Evolutionary conservation across 37 sponge, comb jelly and placozoan genomes (phyloP).

Genomic region (Chondrosia reniformis): DNA sequence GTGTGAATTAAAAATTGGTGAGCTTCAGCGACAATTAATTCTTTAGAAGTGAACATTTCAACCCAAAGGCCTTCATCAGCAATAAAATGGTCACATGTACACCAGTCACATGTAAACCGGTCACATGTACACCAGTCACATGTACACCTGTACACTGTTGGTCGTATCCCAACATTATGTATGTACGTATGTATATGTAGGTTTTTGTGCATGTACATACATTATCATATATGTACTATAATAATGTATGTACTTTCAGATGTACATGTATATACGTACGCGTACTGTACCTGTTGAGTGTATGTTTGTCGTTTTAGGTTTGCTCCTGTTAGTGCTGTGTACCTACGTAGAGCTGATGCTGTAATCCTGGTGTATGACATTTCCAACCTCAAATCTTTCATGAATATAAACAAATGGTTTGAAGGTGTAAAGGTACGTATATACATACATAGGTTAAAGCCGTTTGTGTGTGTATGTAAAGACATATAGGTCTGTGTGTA

Average conservation of each 20-base stretch:
- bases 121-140: not conserved
- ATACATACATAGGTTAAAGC: not conserved
- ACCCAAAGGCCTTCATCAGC: too few species aligned
- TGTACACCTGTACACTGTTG: not conserved
- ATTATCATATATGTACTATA: not conserved
- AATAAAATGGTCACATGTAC: not conserved
- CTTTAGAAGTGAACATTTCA: too few species aligned
- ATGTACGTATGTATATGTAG: not conserved
- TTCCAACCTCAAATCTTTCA: not conserved
- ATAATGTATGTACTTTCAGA: not conserved
- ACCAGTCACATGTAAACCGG: not conserved
- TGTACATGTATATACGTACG: not conserved
- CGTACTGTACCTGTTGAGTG: not conserved
- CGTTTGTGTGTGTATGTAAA: not conserved
- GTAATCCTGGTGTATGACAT: not conserved
- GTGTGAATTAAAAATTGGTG: too few species aligned
- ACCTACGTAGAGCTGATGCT: conserved; percentile 15
- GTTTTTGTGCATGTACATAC: not conserved
- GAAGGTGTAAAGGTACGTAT: not conserved
- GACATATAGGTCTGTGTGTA: not conserved
- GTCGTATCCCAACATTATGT: not conserved
- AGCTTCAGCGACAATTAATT: too few species aligned
- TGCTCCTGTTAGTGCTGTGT: conserved; percentile 8
- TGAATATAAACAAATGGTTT: conserved; percentile 4
- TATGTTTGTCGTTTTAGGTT: not conserved